phyloP scores from a whole-genome alignment of 2,888 invertebrate species.

The Patella depressa region DNA sequence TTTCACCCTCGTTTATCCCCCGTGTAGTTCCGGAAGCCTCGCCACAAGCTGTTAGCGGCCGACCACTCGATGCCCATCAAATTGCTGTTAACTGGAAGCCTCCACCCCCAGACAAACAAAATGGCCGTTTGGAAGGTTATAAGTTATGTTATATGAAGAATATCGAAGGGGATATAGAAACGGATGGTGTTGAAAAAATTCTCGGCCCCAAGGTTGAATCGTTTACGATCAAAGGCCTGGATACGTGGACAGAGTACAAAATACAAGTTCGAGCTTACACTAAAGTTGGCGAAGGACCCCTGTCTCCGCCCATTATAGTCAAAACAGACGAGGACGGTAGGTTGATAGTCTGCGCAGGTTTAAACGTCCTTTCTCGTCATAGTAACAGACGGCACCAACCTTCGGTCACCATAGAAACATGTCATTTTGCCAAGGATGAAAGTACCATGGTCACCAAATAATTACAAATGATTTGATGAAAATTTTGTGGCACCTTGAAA shows the following conservation, averaged over 20 bases:
- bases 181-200: slow-evolving; percentile 74
- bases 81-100: slow-evolving; percentile 93
- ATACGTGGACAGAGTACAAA: slow-evolving; percentile 95
- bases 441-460: too few relatives aligned
- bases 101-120: slow-evolving; percentile 89
- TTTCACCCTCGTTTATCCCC: slow-evolving; percentile 29
- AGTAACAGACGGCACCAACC: too few relatives aligned
- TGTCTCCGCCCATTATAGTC: slow-evolving; percentile 90
- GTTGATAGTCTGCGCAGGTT: slow-evolving; percentile 66
- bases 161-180: slow-evolving; percentile 70
- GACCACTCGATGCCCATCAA: slow-evolving; percentile 89
- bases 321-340: slow-evolving; percentile 99
- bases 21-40: slow-evolving; percentile 92
- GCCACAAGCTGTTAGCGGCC: slow-evolving; percentile 92
- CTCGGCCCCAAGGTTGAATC: slow-evolving; percentile 61
- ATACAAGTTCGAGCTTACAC: slow-evolving; percentile 97
- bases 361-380: too few relatives aligned
- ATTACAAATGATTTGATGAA: too few relatives aligned
- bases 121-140: slow-evolving; percentile 77
- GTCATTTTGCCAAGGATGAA: too few relatives aligned
- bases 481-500: too few relatives aligned
- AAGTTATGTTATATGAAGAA: slow-evolving; percentile 72
- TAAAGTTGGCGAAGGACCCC: slow-evolving; percentile 93
- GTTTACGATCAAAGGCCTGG: slow-evolving; percentile 89
- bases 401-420: too few relatives aligned